phyloP scores from a whole-genome alignment of 2,113 vertebrate genomes.

The Hippoglossus stenolepis region DNA sequence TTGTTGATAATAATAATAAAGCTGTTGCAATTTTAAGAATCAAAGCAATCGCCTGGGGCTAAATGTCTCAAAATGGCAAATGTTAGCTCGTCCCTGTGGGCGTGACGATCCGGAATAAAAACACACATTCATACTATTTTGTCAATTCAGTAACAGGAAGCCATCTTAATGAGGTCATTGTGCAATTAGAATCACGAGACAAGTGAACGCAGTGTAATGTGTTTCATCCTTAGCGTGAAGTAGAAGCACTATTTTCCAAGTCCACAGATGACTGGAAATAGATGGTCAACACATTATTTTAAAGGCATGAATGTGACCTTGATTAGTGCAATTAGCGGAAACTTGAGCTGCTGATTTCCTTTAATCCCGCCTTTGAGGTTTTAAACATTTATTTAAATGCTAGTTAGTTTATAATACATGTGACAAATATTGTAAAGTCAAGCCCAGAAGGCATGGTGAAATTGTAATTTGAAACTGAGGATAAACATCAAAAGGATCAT shows the following conservation, averaged over 20 bases:
- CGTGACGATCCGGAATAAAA: background rate
- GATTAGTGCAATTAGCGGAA: constrained; percentile 2
- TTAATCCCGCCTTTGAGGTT: constrained; percentile 8
- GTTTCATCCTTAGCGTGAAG: background rate
- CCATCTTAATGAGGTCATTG: background rate
- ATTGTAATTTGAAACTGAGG: constrained; percentile 38
- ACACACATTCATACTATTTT: background rate
- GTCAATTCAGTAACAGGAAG: background rate
- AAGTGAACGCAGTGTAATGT: background rate
- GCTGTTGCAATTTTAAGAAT: background rate
- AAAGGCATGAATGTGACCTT: background rate
- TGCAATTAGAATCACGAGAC: background rate
- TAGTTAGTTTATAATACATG: constrained; percentile 20
- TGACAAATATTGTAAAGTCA: constrained; percentile 6
- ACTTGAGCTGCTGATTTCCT: background rate
- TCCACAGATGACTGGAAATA: background rate
- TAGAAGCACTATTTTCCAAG: background rate
- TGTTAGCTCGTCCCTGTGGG: background rate
- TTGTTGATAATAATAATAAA: background rate
- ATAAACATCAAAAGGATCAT: constrained; percentile 16
- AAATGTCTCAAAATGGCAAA: background rate
- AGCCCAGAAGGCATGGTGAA: constrained; percentile 16
- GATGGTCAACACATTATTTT: background rate
- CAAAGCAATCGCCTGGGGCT: background rate
- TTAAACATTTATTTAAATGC: constrained; percentile 10